These are phyloP conservation scores for Larimichthys polyactis DNA, from an alignment of 2,113 vertebrate species.

Conservation along the genomic window DNA sequence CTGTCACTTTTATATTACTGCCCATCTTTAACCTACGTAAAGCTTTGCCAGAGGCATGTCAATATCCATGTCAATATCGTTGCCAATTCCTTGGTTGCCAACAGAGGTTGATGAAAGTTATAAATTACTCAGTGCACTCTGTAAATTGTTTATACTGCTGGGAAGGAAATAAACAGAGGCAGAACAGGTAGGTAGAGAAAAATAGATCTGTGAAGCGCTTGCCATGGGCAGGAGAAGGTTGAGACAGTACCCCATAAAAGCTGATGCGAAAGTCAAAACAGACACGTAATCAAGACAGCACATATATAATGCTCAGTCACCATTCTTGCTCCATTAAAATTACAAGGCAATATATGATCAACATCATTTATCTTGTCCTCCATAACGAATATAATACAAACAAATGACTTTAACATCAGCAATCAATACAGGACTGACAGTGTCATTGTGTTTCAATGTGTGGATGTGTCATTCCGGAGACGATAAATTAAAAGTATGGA, in stretches of 20 bases:
- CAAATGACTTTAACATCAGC: not conserved
- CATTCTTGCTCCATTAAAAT: not conserved
- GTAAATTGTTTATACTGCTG: constrained; percentile 28
- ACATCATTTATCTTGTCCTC: not conserved
- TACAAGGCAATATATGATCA: not conserved
- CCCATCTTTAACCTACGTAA: constrained; percentile 26
- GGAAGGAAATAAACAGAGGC: constrained; percentile 8
- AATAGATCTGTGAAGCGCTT: constrained; percentile 4
- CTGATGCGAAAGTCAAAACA: not conserved
- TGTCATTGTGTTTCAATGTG: not conserved
- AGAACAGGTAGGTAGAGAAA: not conserved
- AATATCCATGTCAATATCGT: constrained; percentile 36
- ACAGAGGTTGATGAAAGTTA: constrained; percentile 38
- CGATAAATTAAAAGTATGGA: constrained; percentile 1
- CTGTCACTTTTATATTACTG: constrained; percentile 8
- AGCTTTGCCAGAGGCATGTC: constrained; percentile 34
- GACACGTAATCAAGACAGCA: not conserved
- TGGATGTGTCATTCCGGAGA: not conserved
- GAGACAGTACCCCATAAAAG: not conserved
- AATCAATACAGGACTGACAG: not conserved
- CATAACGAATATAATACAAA: not conserved
- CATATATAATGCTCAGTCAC: not conserved
- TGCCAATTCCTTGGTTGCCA: constrained; percentile 34
- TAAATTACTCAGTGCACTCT: constrained; percentile 32
- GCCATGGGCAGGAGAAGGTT: not conserved